Evolutionary conservation across 2,113 vertebrate genomes (phyloP), one percentile per base, ranked within the genome.

Genomic region (Pyxicephalus adspersus): DNA sequence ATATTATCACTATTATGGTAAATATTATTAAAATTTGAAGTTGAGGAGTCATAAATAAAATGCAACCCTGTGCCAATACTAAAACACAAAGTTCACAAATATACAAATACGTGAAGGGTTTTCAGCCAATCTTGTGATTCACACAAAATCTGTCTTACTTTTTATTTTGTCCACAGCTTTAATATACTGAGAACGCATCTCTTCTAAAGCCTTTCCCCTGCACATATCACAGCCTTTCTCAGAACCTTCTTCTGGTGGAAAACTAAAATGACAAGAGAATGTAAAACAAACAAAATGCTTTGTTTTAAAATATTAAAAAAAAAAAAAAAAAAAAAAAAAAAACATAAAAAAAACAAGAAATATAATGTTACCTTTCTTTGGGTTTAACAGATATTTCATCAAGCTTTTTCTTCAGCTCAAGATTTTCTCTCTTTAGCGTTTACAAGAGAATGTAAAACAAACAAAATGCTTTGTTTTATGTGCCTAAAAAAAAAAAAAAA

Each of bases 131-230:
- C n/a, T n/a, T n/a, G n/a, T n/a, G n/a, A n/a, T n/a, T n/a, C n/a
- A n/a, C n/a, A n/a, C n/a, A n/a, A n/a, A n/a, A n/a, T n/a, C n/a
- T n/a, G 38, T 15, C 92, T 91, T 84, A 98, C 98, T 90, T 88
- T 95, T 94, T 85, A 99, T 99, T 90, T 96, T 98, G 84, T 92
- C 92, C 22, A 97, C 95, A 66, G 96, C 94, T 83, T 85, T 93
- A 86, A 96, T 88, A 82, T 98, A 99, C 83, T 96, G 97, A 81
- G 92, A 92, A 76, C 95, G 96, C 90, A 98, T 95, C 88, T 98
- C 96, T 86, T 96, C 94, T 31, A 99, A 92, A 55, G 91, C 94
- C 83, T 87, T 92, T 76, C 91, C 87, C 51, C 85, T 89, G 85
- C 85, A 91, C 2, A 89, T 88, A 52, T 84, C 77, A 34, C 84